Conservation (phyloP, 2,797 vertebrate species). For the Eidolon dupreanum region DNA sequence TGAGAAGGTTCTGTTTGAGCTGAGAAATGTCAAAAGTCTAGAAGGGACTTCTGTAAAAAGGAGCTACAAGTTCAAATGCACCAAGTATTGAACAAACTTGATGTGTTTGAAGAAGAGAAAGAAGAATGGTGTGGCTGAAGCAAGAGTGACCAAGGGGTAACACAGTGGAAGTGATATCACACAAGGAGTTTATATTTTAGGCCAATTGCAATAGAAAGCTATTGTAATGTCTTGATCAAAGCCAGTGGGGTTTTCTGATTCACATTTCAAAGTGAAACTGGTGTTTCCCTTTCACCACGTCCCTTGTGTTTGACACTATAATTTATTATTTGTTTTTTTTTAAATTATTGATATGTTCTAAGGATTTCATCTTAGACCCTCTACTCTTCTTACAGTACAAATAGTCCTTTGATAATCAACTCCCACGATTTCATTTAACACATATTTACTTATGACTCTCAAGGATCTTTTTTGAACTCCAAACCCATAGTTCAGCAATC, state of each 20-base stretch:
- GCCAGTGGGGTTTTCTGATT: not conserved
- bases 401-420: not conserved
- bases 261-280: not conserved
- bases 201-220: not conserved
- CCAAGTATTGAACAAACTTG: not conserved
- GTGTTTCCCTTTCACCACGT: not conserved
- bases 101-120: not conserved
- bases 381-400: not conserved
- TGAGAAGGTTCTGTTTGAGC: not conserved
- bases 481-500: not conserved
- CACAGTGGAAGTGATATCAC: not conserved
- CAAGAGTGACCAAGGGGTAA: not conserved
- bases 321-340: not conserved
- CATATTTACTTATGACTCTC: not conserved
- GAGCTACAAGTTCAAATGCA: not conserved
- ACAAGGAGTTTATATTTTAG: not conserved
- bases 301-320: not conserved
- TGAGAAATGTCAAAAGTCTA: not conserved
- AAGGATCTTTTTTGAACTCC: not conserved
- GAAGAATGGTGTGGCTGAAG: not conserved
- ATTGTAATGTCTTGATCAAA: not conserved
- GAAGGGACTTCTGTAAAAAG: not conserved
- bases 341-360: not conserved
- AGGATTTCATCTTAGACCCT: not conserved
- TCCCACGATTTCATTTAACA: not conserved